Conservation (phyloP, 1,140 invertebrate species). For the Solen grandis region DNA sequence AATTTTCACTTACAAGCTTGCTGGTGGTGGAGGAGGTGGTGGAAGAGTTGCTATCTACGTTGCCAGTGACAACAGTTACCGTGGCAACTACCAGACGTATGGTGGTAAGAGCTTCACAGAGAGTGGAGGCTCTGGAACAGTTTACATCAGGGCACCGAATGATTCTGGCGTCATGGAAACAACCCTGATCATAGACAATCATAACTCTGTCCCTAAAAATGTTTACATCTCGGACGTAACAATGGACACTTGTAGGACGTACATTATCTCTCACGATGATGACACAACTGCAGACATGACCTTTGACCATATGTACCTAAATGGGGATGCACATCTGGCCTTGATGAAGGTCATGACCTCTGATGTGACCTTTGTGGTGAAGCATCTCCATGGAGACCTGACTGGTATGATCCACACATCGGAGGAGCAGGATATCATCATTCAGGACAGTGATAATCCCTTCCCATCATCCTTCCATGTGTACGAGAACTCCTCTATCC, state of each 20-base stretch:
- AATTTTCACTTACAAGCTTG: too few species aligned
- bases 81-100: conserved; percentile 64
- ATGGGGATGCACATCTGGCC: conserved; percentile 67
- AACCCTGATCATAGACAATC: conserved; percentile 67
- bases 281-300: conserved; percentile 41
- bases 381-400: conserved; percentile 68
- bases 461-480: conserved; percentile 71
- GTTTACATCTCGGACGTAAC: conserved; percentile 57
- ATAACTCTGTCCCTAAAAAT: conserved; percentile 55
- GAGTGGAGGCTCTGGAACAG: conserved; percentile 69
- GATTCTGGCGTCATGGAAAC: conserved; percentile 28
- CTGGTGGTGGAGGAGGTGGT: conserved; percentile 72
- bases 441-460: conserved; percentile 63
- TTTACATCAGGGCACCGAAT: conserved; percentile 60
- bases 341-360: conserved; percentile 51
- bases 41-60: conserved; percentile 67
- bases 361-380: conserved; percentile 57
- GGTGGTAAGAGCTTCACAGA: conserved; percentile 67
- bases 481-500: conserved; percentile 62
- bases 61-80: conserved; percentile 56
- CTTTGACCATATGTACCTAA: conserved; percentile 63
- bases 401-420: conserved; percentile 70
- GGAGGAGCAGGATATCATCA: conserved; percentile 58
- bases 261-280: conserved; percentile 58
- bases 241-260: conserved; percentile 67